Evolutionary conservation across 2,797 vertebrate species (phyloP).

Genomic region (Paramormyrops hopkinsi): DNA sequence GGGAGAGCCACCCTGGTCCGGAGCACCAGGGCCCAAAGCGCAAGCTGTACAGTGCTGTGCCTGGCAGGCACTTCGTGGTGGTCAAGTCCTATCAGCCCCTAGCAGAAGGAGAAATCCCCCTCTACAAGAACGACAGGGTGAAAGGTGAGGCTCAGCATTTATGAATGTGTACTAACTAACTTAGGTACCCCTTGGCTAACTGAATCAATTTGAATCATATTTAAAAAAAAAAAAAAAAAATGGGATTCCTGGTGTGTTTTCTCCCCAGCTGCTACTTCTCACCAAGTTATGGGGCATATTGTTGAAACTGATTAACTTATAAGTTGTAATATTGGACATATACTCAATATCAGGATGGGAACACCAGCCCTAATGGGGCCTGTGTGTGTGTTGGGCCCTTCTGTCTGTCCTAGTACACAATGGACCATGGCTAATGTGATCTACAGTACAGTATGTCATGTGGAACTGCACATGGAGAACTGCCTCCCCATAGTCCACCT

Average conservation of each 20-base stretch:
- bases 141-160: conserved; percentile 72
- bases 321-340: background rate
- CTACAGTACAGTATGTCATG: background rate
- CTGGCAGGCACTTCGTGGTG: conserved; percentile 83
- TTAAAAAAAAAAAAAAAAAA: background rate
- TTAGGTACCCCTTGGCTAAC: background rate
- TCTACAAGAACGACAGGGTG: conserved; percentile 86
- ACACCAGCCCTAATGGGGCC: background rate
- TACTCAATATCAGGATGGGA: background rate
- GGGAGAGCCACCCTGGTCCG: conserved; percentile 53
- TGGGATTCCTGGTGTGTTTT: background rate
- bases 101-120: conserved; percentile 84
- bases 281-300: background rate
- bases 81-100: conserved; percentile 81
- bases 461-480: background rate
- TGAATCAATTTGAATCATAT: background rate
- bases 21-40: conserved; percentile 70
- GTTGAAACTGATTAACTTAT: background rate
- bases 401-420: background rate
- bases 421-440: background rate
- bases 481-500: background rate
- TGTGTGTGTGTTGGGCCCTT: background rate
- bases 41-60: conserved; percentile 92
- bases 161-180: background rate
- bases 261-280: background rate